A percentile compares a stretch with the other conserved stretches of the same genome.
Conservation (phyloP, 1,140 invertebrate genomes). For the Odontomachus brunneus region DNA sequence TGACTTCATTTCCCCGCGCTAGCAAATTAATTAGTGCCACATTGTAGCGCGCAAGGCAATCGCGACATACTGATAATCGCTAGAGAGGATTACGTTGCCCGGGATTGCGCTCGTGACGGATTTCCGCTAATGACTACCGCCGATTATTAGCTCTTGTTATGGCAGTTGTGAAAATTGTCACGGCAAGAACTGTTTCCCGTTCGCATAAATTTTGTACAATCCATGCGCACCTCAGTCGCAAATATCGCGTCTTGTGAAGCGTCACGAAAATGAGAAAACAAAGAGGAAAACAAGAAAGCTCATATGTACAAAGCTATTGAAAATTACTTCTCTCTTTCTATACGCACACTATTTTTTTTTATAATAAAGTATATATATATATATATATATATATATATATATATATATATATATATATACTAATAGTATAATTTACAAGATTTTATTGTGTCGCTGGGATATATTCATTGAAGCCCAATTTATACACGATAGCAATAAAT, state of each 20-base stretch:
- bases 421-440: too few species aligned
- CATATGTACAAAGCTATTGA: too few species aligned
- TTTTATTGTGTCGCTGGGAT: too few species aligned
- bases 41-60: constrained; percentile 28
- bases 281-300: background rate
- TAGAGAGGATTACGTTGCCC: constrained; percentile 57
- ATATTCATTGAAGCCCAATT: too few species aligned
- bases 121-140: constrained; percentile 64
- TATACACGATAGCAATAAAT: too few species aligned
- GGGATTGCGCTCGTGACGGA: constrained; percentile 61
- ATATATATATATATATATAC: too few species aligned
- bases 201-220: constrained; percentile 38
- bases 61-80: constrained; percentile 55
- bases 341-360: too few species aligned
- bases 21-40: constrained; percentile 32
- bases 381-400: too few species aligned
- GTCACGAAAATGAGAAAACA: background rate
- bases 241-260: constrained; percentile 26
- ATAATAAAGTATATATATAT: too few species aligned
- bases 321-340: too few species aligned
- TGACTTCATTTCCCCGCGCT: background rate
- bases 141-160: constrained; percentile 71
- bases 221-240: constrained; percentile 2
- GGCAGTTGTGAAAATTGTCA: constrained; percentile 66
- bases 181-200: constrained; percentile 57